Base-by-base conservation (phyloP, 2,113 vertebrate genomes). In the Malurus cyaneus region DNA sequence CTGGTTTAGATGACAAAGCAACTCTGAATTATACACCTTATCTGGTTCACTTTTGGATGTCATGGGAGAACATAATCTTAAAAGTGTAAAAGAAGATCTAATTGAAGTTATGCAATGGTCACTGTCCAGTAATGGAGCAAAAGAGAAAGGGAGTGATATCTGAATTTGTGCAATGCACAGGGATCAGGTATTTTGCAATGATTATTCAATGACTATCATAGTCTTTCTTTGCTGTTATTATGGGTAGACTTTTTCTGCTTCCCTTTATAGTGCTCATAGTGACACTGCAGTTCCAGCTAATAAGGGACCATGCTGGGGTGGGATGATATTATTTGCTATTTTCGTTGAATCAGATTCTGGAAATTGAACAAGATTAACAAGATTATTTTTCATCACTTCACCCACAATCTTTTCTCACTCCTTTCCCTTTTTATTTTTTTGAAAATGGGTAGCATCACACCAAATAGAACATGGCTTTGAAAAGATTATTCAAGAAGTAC, bases 381-480 rank as follows among this genome's bases (percentile, higher is more conserved):
- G 72, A 88, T 92, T 64, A 71, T 84, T 82, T 93, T 93, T 94
- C 66, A 81, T 88, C 41, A 59, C 61, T 76, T 76, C 49, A 57
- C 72, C 50, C 31, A 59, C 65, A 24, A 50, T 62, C 39, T 65
- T 70, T 91, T 84, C 31, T 71, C 49, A 17, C 25, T 83, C 34
- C 3, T 74, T 72, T 86, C 52, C 18, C 11, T 56, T 3, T 28
- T 50, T 28, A 1, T 24, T 34, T 36, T 50, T 52, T 47, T 36
- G 4, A 18, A 41, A 76, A 79, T 39, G 85, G 66, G 34, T 15
- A 56, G 36, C 53, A 57, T 76, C 73, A 52, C 29, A 60, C 67
- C 61, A 93, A 71, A 42, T 70, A 94, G 80, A 91, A 26, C 20
- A 86, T 71, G 72, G 31, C 64, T 95, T 94, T 88, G 56, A 92